Evolutionary conservation across 2,113 vertebrate species (phyloP).

Genomic region (Felis chaus): DNA sequence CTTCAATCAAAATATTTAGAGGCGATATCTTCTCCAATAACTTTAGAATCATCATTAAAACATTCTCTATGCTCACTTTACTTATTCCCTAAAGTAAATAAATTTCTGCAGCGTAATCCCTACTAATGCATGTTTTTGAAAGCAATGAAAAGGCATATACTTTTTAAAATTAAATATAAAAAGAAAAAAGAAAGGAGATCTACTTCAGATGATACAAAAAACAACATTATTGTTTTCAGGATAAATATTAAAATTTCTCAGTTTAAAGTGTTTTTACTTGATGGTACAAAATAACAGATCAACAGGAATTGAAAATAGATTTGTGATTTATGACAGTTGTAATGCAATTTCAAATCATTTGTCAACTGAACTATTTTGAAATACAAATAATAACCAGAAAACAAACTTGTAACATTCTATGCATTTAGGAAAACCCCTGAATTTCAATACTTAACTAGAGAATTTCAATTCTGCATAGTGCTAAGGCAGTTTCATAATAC

Average conservation of each 20-base stretch:
- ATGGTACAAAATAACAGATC: neutral
- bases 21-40: neutral
- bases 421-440: neutral
- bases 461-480: neutral
- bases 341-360: neutral
- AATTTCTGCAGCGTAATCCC: neutral
- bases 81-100: neutral
- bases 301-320: neutral
- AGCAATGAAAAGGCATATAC: neutral
- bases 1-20: neutral
- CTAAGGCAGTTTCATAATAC: neutral
- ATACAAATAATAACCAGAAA: neutral
- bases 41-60: neutral
- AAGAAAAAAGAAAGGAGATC: neutral
- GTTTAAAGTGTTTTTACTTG: neutral
- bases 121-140: slow-evolving; percentile 20
- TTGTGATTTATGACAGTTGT: neutral
- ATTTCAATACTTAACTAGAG: neutral
- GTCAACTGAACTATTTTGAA: neutral
- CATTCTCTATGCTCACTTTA: neutral
- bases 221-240: neutral
- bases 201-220: neutral
- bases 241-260: slow-evolving; percentile 21
- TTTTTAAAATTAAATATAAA: neutral
- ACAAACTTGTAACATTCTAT: neutral